Base-by-base conservation (phyloP, 2,888 invertebrate species). In the Pecten maximus region DNA sequence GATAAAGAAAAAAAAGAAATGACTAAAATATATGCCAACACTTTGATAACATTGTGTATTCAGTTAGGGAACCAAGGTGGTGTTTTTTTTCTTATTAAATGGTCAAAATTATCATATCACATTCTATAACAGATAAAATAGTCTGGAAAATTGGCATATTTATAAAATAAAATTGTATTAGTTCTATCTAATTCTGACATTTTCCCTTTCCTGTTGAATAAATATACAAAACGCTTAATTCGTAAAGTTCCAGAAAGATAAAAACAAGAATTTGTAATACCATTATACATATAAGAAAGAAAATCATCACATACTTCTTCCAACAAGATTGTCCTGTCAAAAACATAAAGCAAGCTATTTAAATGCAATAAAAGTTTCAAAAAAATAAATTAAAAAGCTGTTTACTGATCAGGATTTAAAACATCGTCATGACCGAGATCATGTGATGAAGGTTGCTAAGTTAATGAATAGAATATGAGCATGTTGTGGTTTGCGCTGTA, bases 351-450 rank as follows among this genome's bases (percentile, higher is more conserved):
- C 35, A 74, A 74, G 28, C 74, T 28, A 74, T 74, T 74, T 74
- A 74, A 74, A 74, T 35, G 28, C 23, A 74, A 8, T 8, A 28
- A 74, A 35, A 74, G 35, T 35, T 35, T 54, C 12, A 3, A 10
- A 74, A 74, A 74, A 74, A 35, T 8, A 74, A 28, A 74, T 74
- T 28, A 28, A 74, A 74, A 74, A 74, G 28, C 19, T 74, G 74
- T 74, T 74, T 74, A 74, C 74, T 74, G 74, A 74, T 74, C 74
- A 74, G 28, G 74, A 74, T 74, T 74, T 74, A 74, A 74, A 74
- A 74, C 35, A 10, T 74, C 74, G 35, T 74, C 28, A 35, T 74
- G 74, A 35, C 74, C 16, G 35, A 74, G 74, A 74, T 19, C 74
- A 74, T 74, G 74, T 74, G 74, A 74, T 74, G 74, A 35, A 54